phyloP scores from a whole-genome alignment of 2,888 invertebrate species.

The Eulithis prunata region DNA sequence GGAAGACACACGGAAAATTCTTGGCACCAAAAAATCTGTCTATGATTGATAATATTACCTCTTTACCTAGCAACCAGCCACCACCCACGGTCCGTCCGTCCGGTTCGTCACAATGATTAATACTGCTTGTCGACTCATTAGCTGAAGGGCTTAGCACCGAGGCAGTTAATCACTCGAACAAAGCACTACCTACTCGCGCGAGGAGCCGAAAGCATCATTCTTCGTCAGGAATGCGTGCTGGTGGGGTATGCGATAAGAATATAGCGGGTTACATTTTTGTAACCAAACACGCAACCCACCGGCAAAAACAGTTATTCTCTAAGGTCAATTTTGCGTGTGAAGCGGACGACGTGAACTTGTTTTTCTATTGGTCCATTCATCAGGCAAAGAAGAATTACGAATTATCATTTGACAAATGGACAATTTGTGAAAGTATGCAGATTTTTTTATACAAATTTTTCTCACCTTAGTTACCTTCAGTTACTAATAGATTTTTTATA shows the following conservation, averaged over 20 bases:
- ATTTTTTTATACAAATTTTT: too few species aligned
- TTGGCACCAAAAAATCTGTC: not conserved
- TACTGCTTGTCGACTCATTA: conserved; percentile 82
- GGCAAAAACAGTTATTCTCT: too few species aligned
- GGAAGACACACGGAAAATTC: not conserved
- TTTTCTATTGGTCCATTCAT: too few species aligned
- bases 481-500: too few species aligned
- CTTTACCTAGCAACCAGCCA: conserved; percentile 47
- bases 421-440: too few species aligned
- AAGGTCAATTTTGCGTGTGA: too few species aligned
- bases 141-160: conserved; percentile 81
- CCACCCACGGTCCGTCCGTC: conserved; percentile 76
- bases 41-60: conserved; percentile 40
- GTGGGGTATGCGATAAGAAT: conserved; percentile 50
- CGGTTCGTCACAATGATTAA: conserved; percentile 81
- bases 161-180: conserved; percentile 83
- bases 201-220: conserved; percentile 83
- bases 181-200: conserved; percentile 81
- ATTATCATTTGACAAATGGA: too few species aligned
- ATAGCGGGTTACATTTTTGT: conserved; percentile 17
- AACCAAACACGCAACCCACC: too few species aligned
- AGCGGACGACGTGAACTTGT: too few species aligned
- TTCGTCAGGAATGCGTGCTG: conserved; percentile 80
- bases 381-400: too few species aligned
- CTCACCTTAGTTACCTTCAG: too few species aligned